Conservation (phyloP, 2,797 vertebrate genomes). For the Chelonia mydas region DNA sequence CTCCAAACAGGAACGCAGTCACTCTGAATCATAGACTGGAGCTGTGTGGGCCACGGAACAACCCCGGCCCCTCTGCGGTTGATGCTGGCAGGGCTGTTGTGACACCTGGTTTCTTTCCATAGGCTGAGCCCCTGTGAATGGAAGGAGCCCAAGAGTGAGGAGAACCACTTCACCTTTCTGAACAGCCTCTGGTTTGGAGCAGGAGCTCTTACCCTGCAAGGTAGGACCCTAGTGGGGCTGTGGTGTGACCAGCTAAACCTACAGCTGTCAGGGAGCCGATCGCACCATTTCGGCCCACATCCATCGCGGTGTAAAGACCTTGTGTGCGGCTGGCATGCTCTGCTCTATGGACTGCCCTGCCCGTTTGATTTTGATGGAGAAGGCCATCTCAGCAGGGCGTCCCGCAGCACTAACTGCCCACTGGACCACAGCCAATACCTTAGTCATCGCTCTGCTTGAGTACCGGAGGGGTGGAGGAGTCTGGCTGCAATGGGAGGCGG, state of each 20-base stretch:
- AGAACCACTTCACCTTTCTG: slow-evolving; percentile 85
- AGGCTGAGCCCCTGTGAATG: slow-evolving; percentile 92
- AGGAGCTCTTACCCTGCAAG: slow-evolving; percentile 90
- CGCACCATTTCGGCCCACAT: background rate
- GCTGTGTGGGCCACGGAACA: background rate
- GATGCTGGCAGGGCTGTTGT: background rate
- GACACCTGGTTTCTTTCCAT: background rate
- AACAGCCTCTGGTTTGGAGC: slow-evolving; percentile 92
- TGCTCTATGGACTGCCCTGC: background rate
- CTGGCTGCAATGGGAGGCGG: background rate
- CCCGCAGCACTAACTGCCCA: background rate
- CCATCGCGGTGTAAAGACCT: background rate
- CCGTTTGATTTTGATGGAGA: background rate
- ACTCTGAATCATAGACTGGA: background rate
- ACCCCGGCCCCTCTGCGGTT: background rate
- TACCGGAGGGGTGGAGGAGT: background rate
- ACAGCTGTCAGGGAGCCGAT: accelerated
- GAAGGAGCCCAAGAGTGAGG: slow-evolving; percentile 85
- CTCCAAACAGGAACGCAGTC: background rate
- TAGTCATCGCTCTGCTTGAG: background rate
- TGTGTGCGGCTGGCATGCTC: accelerated
- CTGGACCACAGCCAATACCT: background rate
- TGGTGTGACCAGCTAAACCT: accelerated
- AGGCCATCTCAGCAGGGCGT: accelerated
- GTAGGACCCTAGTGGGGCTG: slow-evolving; percentile 64